Evolutionary conservation across 2,113 vertebrate genomes (phyloP).

Genomic region (Chrysemys picta): DNA sequence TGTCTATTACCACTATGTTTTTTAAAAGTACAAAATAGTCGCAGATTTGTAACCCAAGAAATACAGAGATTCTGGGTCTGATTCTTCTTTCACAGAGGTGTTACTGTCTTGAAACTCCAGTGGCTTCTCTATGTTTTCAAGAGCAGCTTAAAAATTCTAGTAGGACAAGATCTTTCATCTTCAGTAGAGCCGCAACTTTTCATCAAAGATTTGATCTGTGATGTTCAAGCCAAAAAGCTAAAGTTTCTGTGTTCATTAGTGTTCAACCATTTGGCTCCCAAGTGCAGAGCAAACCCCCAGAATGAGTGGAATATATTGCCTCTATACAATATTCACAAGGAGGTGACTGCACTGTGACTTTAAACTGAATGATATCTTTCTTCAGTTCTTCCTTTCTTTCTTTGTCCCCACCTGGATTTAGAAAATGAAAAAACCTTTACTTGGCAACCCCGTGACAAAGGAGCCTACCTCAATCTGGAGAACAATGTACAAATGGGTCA

Average conservation of each 20-base stretch:
- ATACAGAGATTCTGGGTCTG: background rate
- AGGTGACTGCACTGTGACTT: background rate
- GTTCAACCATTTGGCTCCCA: background rate
- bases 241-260: background rate
- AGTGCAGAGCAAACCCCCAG: background rate
- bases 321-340: background rate
- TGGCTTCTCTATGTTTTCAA: background rate
- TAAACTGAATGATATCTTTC: background rate
- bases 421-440: background rate
- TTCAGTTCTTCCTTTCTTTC: background rate
- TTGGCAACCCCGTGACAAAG: background rate
- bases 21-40: background rate
- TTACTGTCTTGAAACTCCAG: background rate
- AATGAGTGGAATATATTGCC: background rate
- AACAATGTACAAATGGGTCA: background rate
- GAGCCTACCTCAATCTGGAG: background rate
- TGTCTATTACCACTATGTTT: background rate
- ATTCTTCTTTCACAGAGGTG: background rate
- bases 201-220: background rate
- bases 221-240: background rate
- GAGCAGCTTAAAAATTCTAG: background rate
- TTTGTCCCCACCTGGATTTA: background rate
- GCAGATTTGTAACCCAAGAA: background rate
- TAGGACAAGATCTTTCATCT: rapidly evolving
- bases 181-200: background rate